phyloP scores from a whole-genome alignment of 2,797 vertebrate genomes.

The Pangasius djambal region DNA sequence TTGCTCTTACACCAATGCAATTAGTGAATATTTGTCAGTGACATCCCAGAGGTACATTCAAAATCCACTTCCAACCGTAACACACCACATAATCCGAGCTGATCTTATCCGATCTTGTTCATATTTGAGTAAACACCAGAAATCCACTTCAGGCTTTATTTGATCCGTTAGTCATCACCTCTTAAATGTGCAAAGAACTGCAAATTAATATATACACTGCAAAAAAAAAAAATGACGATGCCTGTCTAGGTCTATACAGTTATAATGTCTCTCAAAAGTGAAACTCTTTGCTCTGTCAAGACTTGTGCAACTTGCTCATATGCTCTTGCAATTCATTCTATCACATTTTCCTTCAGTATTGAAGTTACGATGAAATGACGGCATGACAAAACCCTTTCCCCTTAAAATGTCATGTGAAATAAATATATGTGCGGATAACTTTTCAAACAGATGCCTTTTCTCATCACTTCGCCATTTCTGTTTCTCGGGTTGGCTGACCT shows the following conservation, averaged over 20 bases:
- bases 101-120: constrained; percentile 68
- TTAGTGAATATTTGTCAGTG: constrained; percentile 25
- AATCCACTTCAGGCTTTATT: constrained; percentile 70
- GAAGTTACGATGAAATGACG: not conserved
- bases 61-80: constrained; percentile 69
- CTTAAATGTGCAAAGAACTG: constrained; percentile 88
- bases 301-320: constrained; percentile 11
- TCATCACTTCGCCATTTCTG: not conserved
- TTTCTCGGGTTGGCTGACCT: constrained; percentile 80
- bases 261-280: constrained; percentile 73
- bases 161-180: constrained; percentile 75
- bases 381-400: not conserved
- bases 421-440: not conserved
- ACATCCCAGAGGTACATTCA: constrained; percentile 72
- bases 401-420: not conserved
- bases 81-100: constrained; percentile 39
- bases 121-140: constrained; percentile 68
- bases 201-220: constrained; percentile 89
- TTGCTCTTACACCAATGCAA: constrained; percentile 1
- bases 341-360: not conserved
- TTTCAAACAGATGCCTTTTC: constrained; percentile 18
- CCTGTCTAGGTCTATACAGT: constrained; percentile 75
- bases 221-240: constrained; percentile 60
- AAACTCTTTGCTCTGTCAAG: constrained; percentile 84
- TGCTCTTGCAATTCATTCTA: not conserved